Evolutionary conservation across 2,113 vertebrate species (phyloP), one percentile per base, ranked within the genome.

Genomic region (Progne subis): DNA sequence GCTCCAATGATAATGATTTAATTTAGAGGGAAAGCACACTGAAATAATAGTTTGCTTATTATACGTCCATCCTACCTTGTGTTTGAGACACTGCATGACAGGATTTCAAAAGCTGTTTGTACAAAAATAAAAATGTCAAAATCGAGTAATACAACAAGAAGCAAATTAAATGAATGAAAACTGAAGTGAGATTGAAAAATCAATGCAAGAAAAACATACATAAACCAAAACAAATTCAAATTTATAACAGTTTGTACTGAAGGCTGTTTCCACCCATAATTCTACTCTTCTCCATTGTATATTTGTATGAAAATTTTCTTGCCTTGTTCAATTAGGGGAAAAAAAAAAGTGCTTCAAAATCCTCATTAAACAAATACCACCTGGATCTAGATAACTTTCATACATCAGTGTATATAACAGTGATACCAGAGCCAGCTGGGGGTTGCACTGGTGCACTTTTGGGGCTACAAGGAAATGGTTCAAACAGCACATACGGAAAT

Each of bases 51-150:
- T 94, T 98, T 95, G 96, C 97, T 98, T 96, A 98, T 97, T 92
- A 97, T 94, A 97, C 85, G 7, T 97, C 81, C 96, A 97, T 98
- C 99, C 98, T 99, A 99, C 99, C 99, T 99, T 99, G 98, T 97
- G 97, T 98, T 98, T 99, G 98, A 99, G 99, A 99, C 98, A 99
- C 99, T 99, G 99, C 99, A 98, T 99, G 99, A 97, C 99, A 99
- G 98, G 99, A 99, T 99, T 99, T 99, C 99, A 99, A 99, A 99
- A 99, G 99, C 99, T 99, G 99, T 98, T 98, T 98, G 97, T 98
- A 99, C 97, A 98, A 98, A 98, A 98, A 98, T 98, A 98, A 98
- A 98, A 98, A 98, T 97, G 98, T 98, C 98, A 98, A 98, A 98
- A 97, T 98, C 86, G 98, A 98, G 97, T 97, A 97, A 98, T 97